Evolutionary conservation across 2,113 vertebrate genomes (phyloP), one percentile per base, ranked within the genome.

Genomic region (Maccullochella peelii): DNA sequence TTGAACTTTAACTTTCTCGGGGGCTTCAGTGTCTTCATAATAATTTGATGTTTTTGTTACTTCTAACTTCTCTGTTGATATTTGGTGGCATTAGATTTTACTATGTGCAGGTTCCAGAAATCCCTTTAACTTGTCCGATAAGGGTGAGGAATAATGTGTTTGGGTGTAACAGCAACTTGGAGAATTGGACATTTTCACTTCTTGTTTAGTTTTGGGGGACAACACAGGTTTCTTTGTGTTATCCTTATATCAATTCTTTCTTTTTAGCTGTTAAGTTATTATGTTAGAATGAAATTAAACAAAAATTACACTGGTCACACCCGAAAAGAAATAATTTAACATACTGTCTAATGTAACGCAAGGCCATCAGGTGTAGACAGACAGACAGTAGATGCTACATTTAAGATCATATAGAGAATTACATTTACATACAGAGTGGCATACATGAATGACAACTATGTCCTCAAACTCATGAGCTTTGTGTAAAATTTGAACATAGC

Each of bases 191-290:
- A 50, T 38, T 79, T 71, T 68, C n/a, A 58, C 52, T 50, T 54
- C 27, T 44, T 44, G 25, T 52, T 81, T 54, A 57, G 18, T 81
- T 52, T 50, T 52, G 27, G 42, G 52, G 44, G 69, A 61, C 20
- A 49, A 54, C 47, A 30, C 63, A 18, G 14, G 18, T 82, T 59
- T 20, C 33, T 68, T 38, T 44, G 30, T 78, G 18, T 44, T 42
- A 20, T 57, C 38, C 10, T 82, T 14, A 11, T 1, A 7, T 44
- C 38, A 47, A 0, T 50, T 40, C 0, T 47, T 14, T 40, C 2
- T 23, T 42, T 54, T 40, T 55, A 50, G 27, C 50, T 25, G 3
- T 38, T 10, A 30, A 12, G 36, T 33, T 15, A 18, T 67, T 67
- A 16, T 9, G 18, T 67, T 67, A 55, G 23, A 55, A 10, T 23